These are phyloP conservation scores for Clavelina lepadiformis DNA, from an alignment of 23 tunicate genomes.

Conservation along the genomic window DNA sequence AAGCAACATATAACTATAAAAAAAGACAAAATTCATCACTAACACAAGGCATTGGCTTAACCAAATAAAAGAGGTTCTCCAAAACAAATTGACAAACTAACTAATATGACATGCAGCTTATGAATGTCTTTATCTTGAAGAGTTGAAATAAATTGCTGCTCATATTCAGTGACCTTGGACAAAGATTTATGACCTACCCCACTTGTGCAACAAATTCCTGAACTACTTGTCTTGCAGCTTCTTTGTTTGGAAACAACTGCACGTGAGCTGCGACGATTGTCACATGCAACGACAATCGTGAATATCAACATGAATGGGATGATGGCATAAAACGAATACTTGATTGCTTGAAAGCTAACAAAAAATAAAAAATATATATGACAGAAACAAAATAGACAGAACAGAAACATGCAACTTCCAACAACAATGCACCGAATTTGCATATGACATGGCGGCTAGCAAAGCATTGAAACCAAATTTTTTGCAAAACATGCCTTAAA, in stretches of 20 bases:
- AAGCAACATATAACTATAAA: too few species aligned
- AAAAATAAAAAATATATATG: background rate
- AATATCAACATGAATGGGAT: constrained; percentile 84
- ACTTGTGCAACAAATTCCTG: constrained; percentile 72
- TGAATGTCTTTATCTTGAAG: too few species aligned
- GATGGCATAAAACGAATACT: constrained; percentile 74
- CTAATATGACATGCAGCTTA: background rate
- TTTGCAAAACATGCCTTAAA: too few species aligned
- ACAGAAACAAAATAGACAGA: too few species aligned
- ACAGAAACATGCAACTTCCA: too few species aligned
- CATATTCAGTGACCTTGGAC: background rate
- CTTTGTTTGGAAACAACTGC: constrained; percentile 11
- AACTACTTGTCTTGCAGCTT: constrained; percentile 45
- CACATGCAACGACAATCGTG: constrained; percentile 39
- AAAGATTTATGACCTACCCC: constrained; percentile 21
- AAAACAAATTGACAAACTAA: background rate
- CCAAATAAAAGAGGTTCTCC: background rate
- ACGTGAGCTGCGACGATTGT: constrained; percentile 29
- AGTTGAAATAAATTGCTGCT: too few species aligned
- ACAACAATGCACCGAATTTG: too few species aligned
- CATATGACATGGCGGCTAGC: too few species aligned
- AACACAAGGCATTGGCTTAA: background rate
- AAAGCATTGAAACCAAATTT: too few species aligned
- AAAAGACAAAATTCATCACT: too few species aligned
- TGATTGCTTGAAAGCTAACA: constrained; percentile 52